Conservation (phyloP, 2,888 invertebrate genomes). For the Nowickia ferox region DNA sequence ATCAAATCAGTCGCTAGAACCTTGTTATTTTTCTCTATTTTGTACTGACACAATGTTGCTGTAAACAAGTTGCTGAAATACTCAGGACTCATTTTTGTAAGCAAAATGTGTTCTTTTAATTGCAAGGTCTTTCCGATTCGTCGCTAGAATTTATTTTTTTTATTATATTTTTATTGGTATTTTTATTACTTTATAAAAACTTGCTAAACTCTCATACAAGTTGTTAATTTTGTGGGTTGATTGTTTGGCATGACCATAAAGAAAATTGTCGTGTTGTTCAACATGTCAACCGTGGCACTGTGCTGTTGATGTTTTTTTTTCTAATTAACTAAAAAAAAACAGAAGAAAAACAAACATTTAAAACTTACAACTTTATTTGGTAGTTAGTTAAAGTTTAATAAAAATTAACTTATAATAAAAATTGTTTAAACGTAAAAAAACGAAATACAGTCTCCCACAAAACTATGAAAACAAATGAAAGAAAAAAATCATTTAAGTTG, state of each 20-base stretch:
- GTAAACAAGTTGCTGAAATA: too few species aligned
- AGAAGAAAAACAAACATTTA: background rate
- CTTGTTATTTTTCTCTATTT: too few species aligned
- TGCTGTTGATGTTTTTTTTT: conserved; percentile 9
- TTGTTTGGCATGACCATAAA: conserved; percentile 40
- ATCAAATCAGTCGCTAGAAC: too few species aligned
- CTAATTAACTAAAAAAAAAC: conserved; percentile 38
- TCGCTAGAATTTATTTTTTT: background rate
- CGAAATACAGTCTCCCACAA: background rate
- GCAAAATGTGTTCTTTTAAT: too few species aligned
- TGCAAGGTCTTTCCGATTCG: background rate
- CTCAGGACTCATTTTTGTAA: too few species aligned
- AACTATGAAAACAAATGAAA: background rate
- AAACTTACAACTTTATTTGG: conserved; percentile 66
- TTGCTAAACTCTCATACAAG: conserved; percentile 16
- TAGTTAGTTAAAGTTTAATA: conserved; percentile 56
- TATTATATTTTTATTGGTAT: background rate
- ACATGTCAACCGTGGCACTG: conserved; percentile 45
- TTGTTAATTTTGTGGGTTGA: conserved; percentile 35
- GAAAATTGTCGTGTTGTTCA: conserved; percentile 45
- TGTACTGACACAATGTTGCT: too few species aligned
- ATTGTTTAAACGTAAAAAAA: background rate
- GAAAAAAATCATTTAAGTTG: too few species aligned
- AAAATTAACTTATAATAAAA: conserved; percentile 38
- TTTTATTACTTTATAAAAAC: background rate